Percentiles rank a stretch among this genome's conserved stretches.
Conservation (phyloP, 2,113 vertebrate genomes). For the Willisornis vidua region DNA sequence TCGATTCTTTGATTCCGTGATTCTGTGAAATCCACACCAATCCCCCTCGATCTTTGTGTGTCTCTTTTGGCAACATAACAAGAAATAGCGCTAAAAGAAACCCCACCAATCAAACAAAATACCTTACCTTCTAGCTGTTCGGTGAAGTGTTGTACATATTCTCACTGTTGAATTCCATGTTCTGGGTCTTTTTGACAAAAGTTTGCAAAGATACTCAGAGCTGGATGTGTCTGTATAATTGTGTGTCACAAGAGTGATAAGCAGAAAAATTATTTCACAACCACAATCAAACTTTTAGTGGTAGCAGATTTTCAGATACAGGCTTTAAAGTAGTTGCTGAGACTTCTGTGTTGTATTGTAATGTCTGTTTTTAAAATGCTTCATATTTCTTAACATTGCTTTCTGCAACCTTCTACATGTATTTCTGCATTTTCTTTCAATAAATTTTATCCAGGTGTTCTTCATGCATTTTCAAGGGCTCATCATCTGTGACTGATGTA, state of each 20-base stretch:
- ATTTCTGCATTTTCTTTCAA: not conserved
- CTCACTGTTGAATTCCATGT: not conserved
- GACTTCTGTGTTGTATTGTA: not conserved
- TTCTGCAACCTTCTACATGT: not conserved
- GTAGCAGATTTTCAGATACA: not conserved
- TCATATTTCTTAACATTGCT: not conserved
- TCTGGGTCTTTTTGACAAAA: not conserved
- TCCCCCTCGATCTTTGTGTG: no score
- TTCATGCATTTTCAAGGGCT: not conserved
- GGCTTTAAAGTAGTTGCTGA: not conserved
- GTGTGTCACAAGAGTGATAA: not conserved
- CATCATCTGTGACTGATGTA: not conserved
- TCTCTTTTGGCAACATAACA: not conserved
- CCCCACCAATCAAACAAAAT: not conserved
- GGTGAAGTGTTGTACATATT: accelerated
- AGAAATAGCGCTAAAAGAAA: not conserved
- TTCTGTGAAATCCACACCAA: no score
- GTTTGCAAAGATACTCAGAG: not conserved
- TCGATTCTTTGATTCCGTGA: no score
- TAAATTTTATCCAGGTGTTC: not conserved
- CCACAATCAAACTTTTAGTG: accelerated
- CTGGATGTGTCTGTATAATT: accelerated
- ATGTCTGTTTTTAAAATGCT: not conserved
- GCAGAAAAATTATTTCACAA: not conserved
- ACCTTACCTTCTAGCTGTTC: not conserved